Conservation (phyloP, 2,113 vertebrate genomes). For the Onychostruthus taczanowskii region DNA sequence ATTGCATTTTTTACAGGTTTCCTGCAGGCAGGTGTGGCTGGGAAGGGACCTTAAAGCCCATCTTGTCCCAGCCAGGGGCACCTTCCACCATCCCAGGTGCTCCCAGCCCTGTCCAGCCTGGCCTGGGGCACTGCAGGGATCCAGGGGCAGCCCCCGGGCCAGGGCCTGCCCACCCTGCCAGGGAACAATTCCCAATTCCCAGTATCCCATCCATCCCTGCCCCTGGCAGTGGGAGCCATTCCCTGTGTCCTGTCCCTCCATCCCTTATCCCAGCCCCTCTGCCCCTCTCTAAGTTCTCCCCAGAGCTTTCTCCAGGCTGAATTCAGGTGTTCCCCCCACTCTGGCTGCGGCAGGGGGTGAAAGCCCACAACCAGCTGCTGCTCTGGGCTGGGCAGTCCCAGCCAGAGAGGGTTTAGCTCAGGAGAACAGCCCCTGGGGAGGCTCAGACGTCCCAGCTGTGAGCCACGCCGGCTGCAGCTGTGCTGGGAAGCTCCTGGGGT, state of each 20-base stretch:
- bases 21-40: neutral
- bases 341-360: neutral
- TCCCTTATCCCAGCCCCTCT: neutral
- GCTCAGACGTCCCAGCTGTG: neutral
- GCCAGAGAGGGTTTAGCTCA: neutral
- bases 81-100: neutral
- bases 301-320: neutral
- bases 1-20: neutral
- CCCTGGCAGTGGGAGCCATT: neutral
- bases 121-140: neutral
- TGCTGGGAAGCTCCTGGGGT: neutral
- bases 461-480: neutral
- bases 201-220: fast-evolving
- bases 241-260: neutral
- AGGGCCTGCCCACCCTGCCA: neutral
- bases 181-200: neutral
- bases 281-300: neutral
- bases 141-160: neutral
- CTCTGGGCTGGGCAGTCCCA: neutral
- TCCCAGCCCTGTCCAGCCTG: neutral
- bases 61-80: neutral
- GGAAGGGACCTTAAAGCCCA: neutral
- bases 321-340: neutral
- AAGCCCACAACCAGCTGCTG: neutral
- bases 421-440: neutral